These are phyloP conservation scores for Plagodis pulveraria DNA, from an alignment of 2,888 invertebrate genomes.

Conservation along the genomic window DNA sequence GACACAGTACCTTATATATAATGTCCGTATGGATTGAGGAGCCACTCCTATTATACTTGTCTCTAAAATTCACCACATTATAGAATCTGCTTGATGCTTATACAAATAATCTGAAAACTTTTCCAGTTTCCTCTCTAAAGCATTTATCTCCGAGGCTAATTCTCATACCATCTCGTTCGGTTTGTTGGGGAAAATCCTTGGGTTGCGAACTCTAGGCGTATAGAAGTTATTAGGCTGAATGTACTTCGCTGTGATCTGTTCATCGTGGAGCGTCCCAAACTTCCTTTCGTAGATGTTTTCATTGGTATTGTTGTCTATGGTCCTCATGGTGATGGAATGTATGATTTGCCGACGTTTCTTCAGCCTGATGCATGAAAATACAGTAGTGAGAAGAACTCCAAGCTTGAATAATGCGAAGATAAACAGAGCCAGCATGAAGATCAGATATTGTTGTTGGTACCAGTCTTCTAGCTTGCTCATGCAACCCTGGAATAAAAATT, in stretches of 20 bases:
- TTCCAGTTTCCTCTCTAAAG: constrained; percentile 80
- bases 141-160: constrained; percentile 83
- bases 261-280: constrained; percentile 55
- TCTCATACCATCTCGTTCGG: constrained; percentile 83
- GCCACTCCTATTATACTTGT: too few species aligned
- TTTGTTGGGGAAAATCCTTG: constrained; percentile 74
- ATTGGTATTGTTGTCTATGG: constrained; percentile 65
- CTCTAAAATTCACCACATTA: constrained; percentile 79
- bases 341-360: constrained; percentile 80
- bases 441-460: constrained; percentile 90
- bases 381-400: constrained; percentile 88
- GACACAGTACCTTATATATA: too few species aligned
- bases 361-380: constrained; percentile 88
- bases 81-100: constrained; percentile 85
- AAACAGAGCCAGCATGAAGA: constrained; percentile 88
- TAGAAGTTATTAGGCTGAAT: constrained; percentile 80
- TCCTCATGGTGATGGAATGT: constrained; percentile 67
- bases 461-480: constrained; percentile 88
- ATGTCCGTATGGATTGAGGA: too few species aligned
- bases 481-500: constrained; percentile 85
- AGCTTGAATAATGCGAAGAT: constrained; percentile 90
- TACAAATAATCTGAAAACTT: constrained; percentile 79
- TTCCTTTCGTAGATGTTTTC: constrained; percentile 76
- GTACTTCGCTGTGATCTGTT: constrained; percentile 75
- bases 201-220: constrained; percentile 76